phyloP scores from a whole-genome alignment of 1,140 invertebrate genomes.

The Cyrtorhinus lividipennis region DNA sequence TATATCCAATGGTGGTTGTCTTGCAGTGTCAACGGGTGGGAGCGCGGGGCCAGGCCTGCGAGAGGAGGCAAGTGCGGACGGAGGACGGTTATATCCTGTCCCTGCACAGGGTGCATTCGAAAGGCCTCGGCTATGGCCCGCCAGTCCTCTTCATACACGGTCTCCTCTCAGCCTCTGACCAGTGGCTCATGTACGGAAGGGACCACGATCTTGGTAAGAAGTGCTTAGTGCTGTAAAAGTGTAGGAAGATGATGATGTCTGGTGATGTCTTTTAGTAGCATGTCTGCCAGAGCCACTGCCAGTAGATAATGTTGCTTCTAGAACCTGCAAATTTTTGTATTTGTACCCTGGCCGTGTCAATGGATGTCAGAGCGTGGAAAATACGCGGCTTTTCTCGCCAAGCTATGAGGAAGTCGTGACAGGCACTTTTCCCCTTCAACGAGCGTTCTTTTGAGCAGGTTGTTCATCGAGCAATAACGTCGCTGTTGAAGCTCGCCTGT shows the following conservation, averaged over 20 bases:
- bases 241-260: not conserved
- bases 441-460: not conserved
- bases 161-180: constrained; percentile 36
- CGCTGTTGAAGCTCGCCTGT: no score
- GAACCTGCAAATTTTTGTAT: not conserved
- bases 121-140: constrained; percentile 25
- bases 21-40: constrained; percentile 17
- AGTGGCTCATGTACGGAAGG: constrained; percentile 38
- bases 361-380: not conserved
- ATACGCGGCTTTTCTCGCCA: not conserved
- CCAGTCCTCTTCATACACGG: constrained; percentile 42
- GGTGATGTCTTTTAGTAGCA: not conserved
- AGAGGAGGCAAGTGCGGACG: constrained; percentile 28
- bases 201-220: constrained; percentile 34
- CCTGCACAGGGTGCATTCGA: constrained; percentile 40
- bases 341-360: not conserved
- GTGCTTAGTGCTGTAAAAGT: no score
- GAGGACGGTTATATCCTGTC: constrained; percentile 43
- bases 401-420: not conserved
- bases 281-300: not conserved
- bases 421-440: not conserved
- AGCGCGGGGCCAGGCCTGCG: constrained; percentile 17
- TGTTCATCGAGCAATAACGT: not conserved
- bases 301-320: not conserved
- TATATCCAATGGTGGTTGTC: no score